phyloP scores from a whole-genome alignment of 2,888 invertebrate genomes.

The Mactromeris polynyma region DNA sequence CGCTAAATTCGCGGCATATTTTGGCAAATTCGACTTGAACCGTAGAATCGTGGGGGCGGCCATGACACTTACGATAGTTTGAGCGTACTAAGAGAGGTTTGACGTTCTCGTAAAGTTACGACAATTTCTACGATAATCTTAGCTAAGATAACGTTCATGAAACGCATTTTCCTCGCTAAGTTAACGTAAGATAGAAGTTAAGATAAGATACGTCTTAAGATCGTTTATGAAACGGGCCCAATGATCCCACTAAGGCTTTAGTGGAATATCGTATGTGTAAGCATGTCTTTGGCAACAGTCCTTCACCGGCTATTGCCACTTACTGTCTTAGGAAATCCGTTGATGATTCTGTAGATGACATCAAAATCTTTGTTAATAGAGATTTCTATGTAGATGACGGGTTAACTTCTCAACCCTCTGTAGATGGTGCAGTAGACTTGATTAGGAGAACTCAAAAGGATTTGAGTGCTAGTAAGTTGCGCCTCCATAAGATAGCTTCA shows the following conservation, averaged over 20 bases:
- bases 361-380: not conserved
- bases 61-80: no score
- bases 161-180: no score
- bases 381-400: constrained; percentile 30
- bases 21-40: no score
- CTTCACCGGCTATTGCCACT: constrained; percentile 49
- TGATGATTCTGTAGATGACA: constrained; percentile 16
- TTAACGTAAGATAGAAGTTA: no score
- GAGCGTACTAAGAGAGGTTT: no score
- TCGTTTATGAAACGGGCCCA: no score
- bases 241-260: constrained; percentile 19
- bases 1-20: no score
- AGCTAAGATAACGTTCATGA: no score
- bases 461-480: constrained; percentile 21
- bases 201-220: no score
- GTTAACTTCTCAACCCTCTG: not conserved
- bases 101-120: no score
- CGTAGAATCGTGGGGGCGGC: no score
- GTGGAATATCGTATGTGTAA: constrained; percentile 52
- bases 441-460: not conserved
- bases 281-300: constrained; percentile 45
- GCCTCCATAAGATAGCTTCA: constrained; percentile 12
- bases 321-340: constrained; percentile 43
- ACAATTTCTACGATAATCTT: no score
- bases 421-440: not conserved